These are phyloP conservation scores for Macrobrachium rosenbergii DNA, from an alignment of 1,140 invertebrate genomes.

Conservation along the genomic window DNA sequence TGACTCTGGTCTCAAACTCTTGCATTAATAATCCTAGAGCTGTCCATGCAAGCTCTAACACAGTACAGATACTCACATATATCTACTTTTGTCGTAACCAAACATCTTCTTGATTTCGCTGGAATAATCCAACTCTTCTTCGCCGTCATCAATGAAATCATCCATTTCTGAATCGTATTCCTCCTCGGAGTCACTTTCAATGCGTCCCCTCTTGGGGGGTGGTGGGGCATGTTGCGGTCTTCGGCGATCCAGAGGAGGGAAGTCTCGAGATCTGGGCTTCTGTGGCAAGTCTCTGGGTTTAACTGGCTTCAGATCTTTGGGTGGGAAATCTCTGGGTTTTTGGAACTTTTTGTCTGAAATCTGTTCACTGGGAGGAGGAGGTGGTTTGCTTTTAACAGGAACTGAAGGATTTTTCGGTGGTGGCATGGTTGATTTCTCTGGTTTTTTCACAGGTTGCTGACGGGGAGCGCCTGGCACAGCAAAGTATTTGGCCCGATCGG, in stretches of 20 bases:
- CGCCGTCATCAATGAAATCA: slow-evolving; percentile 67
- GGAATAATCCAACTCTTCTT: slow-evolving; percentile 58
- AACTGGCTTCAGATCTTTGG: background rate
- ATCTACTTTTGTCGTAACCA: slow-evolving; percentile 65
- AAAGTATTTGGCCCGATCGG: slow-evolving; percentile 60
- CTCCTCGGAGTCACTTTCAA: slow-evolving; percentile 64
- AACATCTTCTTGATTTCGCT: slow-evolving; percentile 66
- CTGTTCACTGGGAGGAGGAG: background rate
- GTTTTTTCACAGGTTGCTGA: too few relatives aligned
- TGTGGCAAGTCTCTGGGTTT: slow-evolving; percentile 10
- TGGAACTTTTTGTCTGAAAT: slow-evolving; percentile 16
- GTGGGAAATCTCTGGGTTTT: slow-evolving; percentile 39
- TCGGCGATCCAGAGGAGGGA: slow-evolving; percentile 42
- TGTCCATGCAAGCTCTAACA: background rate
- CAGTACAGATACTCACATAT: slow-evolving; percentile 39
- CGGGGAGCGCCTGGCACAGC: slow-evolving; percentile 31
- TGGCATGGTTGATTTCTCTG: background rate
- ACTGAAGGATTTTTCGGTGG: slow-evolving; percentile 3
- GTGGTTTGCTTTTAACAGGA: slow-evolving; percentile 1
- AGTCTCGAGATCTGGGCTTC: slow-evolving; percentile 7
- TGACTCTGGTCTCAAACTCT: too few relatives aligned
- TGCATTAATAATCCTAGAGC: background rate
- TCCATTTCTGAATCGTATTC: slow-evolving; percentile 67
- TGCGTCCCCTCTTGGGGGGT: slow-evolving; percentile 31
- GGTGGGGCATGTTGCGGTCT: slow-evolving; percentile 2